Base-by-base conservation (phyloP, 2,113 vertebrate genomes). In the human (Homo sapiens) region DNA sequence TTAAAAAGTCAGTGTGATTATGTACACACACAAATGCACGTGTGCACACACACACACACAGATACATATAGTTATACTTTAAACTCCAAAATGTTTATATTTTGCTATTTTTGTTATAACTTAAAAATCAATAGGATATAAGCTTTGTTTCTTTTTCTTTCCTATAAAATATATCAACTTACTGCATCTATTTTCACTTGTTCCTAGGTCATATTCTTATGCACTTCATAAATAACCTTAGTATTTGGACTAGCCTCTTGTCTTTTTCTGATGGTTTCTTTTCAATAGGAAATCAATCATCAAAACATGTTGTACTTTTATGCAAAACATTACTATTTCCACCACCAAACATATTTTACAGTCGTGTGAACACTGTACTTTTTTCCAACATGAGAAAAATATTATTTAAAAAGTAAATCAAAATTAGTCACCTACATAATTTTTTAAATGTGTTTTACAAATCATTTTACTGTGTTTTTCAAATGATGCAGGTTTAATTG, bases 81-180 rank as follows among this genome's bases (percentile, higher is more conserved):
- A 83, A 32, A 38, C 9, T 95, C 68, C n/a, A 94, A 80, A 80
- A 32, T 75, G 70, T 57, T 92, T 93, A 14, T 38, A 52, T 9
- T 2, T 73, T 90, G 35, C 17, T 61, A 79, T 6, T 73, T 68
- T 57, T 72, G 2, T 1, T 68, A 40, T 12, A 93, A 38, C 0
- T 89, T 80, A 6, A 93, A 95, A 94, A 57, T 94, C 23, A 66
- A 52, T 43, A 73, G 0, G 2, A 52, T 82, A 16, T 17, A 72
- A 35, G 7, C 4, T 75, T 78, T 84, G 0, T 1, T 81, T 73
- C 6, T 73, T 25, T 45, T 61, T 59, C n/a, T 85, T 89, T 35
- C 3, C 16, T 93, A 12, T 50, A 66, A 75, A 82, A 80, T 86
- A 17, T 68, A 70, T 79, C 8, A 18, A 82, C 18, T 45, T 80